Percentiles rank a stretch among this genome's conserved stretches.
These are phyloP conservation scores for Chaetoderma sp. DNA, from an alignment of 2,888 invertebrate genomes.

Conservation along the genomic window DNA sequence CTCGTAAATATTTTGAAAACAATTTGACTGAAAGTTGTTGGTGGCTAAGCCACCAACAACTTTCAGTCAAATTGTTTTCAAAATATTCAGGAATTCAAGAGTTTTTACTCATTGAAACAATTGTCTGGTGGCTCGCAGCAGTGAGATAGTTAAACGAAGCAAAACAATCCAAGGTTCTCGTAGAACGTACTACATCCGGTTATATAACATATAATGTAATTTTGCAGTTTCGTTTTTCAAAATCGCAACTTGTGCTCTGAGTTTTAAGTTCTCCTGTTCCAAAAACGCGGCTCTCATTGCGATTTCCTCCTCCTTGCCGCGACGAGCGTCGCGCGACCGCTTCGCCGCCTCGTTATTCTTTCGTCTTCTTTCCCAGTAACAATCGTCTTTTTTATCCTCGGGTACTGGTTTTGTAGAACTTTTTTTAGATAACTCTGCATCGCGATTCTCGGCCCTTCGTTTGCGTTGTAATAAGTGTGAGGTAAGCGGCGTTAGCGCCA, in stretches of 20 bases:
- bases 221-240: conserved; percentile 59
- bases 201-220: conserved; percentile 60
- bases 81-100: no score
- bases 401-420: conserved; percentile 43
- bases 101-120: no score
- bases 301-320: conserved; percentile 59
- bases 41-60: no score
- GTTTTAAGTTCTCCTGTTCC: conserved; percentile 59
- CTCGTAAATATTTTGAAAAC: no score
- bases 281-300: conserved; percentile 57
- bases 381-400: conserved; percentile 54
- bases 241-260: conserved; percentile 56
- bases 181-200: conserved; percentile 47
- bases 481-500: conserved; percentile 53
- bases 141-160: no score
- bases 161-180: no score
- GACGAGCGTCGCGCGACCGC: conserved; percentile 51
- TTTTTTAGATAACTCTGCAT: conserved; percentile 9
- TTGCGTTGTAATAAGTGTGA: conserved; percentile 57
- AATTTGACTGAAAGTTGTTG: no score
- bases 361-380: conserved; percentile 57
- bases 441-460: conserved; percentile 49
- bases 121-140: no score
- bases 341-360: conserved; percentile 63
- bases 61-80: no score